Evolutionary conservation across 2,113 vertebrate genomes (phyloP), one percentile per base, ranked within the genome.

Genomic region (Benitochromis conjunctus): DNA sequence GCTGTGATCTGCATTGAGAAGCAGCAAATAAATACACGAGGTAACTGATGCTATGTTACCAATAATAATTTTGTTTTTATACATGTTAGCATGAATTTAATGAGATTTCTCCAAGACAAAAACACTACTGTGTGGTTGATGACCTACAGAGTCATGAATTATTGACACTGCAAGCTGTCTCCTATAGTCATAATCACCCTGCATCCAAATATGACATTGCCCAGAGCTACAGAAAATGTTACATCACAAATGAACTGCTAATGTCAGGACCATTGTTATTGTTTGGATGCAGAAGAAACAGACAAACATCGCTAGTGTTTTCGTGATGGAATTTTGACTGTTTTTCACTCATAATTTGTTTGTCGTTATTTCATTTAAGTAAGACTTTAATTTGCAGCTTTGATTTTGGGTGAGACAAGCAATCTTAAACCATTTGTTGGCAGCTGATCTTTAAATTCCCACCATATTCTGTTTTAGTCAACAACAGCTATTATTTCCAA

Each of bases 141-240:
- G 88, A 91, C 85, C 85, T 82, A 84, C 81, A 79, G 71, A 88
- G 71, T 79, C 79, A 83, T 93, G 66, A 93, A 94, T 94, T 93
- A 95, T 94, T 94, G 89, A 95, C 90, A 91, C 87, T 81, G 88
- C 89, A 92, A 93, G 89, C 90, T 94, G 94, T 88, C 93, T 90
- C 78, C 71, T 85, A 80, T 74, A 66, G 80, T 85, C 83, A 89
- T 76, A 31, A 90, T 89, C 86, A 88, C 66, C 82, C 85, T 88
- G 81, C 87, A 85, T 91, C 90, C 81, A 90, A 89, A 90, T 86
- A 60, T 91, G 92, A 92, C 91, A 88, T 91, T 91, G 88, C 90
- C 85, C 83, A 81, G 43, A 93, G 93, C 86, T 53, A 87, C 71
- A 81, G 41, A 79, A 81, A 90, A 78, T 88, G 76, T 83, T 87